Evolutionary conservation across 2,888 invertebrate genomes (phyloP).

Genomic region (Tipula confusa): DNA sequence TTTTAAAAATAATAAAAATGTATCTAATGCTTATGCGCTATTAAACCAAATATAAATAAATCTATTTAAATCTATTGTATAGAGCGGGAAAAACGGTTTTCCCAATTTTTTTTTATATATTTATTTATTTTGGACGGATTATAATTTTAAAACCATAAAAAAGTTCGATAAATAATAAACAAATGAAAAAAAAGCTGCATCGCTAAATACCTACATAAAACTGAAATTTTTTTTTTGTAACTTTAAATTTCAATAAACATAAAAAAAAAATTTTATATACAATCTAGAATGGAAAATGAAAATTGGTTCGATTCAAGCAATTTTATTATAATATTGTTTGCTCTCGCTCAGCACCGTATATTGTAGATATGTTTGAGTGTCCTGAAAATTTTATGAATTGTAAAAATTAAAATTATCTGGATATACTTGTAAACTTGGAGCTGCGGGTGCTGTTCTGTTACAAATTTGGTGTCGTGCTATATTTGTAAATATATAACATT

Average conservation of each 20-base stretch:
- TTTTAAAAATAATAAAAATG: background rate
- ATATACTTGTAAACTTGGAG: background rate
- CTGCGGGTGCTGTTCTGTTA: background rate
- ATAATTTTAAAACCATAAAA: background rate
- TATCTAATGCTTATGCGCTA: background rate
- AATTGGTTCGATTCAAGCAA: background rate
- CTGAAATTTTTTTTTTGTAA: background rate
- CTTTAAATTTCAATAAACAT: constrained; percentile 3
- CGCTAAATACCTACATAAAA: constrained; percentile 12
- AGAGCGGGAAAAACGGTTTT: background rate
- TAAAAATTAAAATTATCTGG: constrained; percentile 12
- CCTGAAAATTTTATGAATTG: background rate
- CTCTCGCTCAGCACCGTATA: background rate
- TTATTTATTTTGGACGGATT: background rate
- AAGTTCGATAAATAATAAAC: constrained; percentile 20
- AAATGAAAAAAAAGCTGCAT: constrained; percentile 13
- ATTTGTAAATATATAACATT: background rate
- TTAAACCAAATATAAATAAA: constrained; percentile 6
- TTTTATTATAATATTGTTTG: background rate
- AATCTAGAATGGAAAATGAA: background rate
- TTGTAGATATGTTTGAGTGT: background rate
- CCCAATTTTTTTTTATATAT: background rate
- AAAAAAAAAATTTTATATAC: background rate
- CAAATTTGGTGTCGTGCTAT: background rate
- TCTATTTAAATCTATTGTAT: background rate